These are phyloP conservation scores for Argyresthia goedartella DNA, from an alignment of 2,888 invertebrate species.

Conservation along the genomic window DNA sequence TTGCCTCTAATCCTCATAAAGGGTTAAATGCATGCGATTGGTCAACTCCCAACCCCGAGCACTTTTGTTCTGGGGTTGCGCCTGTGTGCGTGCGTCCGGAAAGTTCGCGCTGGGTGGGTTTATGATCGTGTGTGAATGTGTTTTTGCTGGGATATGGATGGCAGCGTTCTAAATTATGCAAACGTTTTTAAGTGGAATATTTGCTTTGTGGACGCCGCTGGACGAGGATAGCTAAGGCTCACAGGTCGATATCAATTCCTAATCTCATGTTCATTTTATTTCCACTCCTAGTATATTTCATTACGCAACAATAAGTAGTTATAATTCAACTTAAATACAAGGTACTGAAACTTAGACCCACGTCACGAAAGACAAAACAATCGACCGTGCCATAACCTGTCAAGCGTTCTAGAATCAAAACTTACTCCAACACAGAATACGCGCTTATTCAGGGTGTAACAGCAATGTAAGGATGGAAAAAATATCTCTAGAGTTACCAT, in stretches of 20 bases:
- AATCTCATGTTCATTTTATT: no score
- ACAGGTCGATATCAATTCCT: no score
- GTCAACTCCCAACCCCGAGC: slow-evolving; percentile 48
- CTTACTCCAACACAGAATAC: slow-evolving; percentile 24
- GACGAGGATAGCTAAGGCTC: no score
- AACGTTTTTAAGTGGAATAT: not conserved
- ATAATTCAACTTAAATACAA: no score
- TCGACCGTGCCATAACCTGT: slow-evolving; percentile 16
- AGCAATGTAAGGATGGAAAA: no score
- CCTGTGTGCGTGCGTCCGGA: slow-evolving; percentile 23
- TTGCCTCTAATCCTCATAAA: slow-evolving; percentile 50
- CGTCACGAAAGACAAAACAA: not conserved
- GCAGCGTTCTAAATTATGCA: no score
- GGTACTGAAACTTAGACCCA: no score
- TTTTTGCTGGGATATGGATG: not conserved
- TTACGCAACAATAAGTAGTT: no score
- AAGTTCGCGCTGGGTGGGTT: slow-evolving; percentile 1
- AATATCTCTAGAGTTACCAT: no score
- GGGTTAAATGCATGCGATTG: slow-evolving; percentile 67
- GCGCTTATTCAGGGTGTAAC: no score
- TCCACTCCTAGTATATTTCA: no score
- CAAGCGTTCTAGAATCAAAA: slow-evolving; percentile 57
- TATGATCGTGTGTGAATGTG: not conserved
- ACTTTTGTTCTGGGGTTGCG: slow-evolving; percentile 23
- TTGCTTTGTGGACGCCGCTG: not conserved